Percentiles rank a stretch among this genome's conserved stretches.
These are phyloP conservation scores for Drosophila buzzatii DNA, from an alignment of 2,888 invertebrate species.

Conservation along the genomic window DNA sequence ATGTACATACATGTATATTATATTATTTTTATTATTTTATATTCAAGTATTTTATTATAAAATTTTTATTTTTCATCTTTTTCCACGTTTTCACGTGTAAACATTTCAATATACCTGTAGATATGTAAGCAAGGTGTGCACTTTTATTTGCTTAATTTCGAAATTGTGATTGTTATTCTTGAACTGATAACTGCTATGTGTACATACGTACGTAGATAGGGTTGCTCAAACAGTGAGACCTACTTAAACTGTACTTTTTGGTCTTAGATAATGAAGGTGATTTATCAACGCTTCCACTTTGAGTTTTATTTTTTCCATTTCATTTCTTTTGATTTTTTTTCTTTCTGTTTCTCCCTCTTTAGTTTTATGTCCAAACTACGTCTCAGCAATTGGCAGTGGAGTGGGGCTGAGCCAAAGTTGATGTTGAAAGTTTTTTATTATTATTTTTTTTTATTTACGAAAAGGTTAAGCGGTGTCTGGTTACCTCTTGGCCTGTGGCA, in stretches of 20 bases:
- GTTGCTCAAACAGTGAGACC: slow-evolving; percentile 21
- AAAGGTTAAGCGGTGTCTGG: slow-evolving; percentile 45
- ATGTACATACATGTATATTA: too few relatives aligned
- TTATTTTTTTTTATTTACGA: not conserved
- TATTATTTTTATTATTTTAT: too few relatives aligned
- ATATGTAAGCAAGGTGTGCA: not conserved
- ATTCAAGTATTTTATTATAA: too few relatives aligned
- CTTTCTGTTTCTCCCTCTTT: not conserved
- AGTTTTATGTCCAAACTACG: slow-evolving; percentile 28
- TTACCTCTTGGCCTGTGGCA: slow-evolving; percentile 41
- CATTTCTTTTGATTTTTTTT: not conserved
- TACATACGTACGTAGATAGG: slow-evolving; percentile 14
- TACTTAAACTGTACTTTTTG: slow-evolving; percentile 46
- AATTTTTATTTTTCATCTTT: not conserved
- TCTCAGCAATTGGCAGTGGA: slow-evolving; percentile 22
- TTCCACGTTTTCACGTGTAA: slow-evolving; percentile 14
- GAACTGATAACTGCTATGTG: slow-evolving; percentile 36
- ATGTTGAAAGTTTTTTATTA: slow-evolving; percentile 4
- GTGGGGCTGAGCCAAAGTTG: slow-evolving; percentile 10
- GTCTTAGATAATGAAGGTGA: slow-evolving; percentile 58
- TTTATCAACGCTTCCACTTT: slow-evolving; percentile 41
- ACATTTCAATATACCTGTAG: slow-evolving; percentile 4
- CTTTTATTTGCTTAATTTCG: slow-evolving; percentile 35
- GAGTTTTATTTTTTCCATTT: not conserved
- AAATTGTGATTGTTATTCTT: slow-evolving; percentile 32